Evolutionary conservation across 2,113 vertebrate genomes (phyloP).

Genomic region (Gadus macrocephalus): DNA sequence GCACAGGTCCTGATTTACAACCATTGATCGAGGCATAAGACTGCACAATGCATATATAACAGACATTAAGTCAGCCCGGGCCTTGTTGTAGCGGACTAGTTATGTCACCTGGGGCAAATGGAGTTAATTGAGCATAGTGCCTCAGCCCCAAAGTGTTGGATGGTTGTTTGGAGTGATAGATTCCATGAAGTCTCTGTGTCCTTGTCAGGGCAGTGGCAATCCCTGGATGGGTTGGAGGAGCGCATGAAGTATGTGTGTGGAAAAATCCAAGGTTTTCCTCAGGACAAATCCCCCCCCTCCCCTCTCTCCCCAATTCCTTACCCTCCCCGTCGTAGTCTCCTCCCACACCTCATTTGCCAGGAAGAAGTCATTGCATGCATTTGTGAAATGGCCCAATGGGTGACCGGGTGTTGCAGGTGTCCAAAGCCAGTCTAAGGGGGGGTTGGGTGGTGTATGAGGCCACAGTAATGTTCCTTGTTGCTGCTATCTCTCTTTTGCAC

Average conservation of each 20-base stretch:
- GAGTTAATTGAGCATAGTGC: background rate
- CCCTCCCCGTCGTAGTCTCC: too few relatives aligned
- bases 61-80: too few relatives aligned
- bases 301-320: too few relatives aligned
- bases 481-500: conserved; percentile 29
- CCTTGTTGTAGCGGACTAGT: background rate
- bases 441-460: conserved; percentile 28
- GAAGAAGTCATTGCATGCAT: background rate
- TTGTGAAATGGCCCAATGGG: conserved; percentile 17
- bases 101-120: background rate
- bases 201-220: conserved; percentile 13
- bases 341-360: too few relatives aligned
- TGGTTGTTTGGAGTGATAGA: background rate
- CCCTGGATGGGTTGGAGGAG: too few relatives aligned
- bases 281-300: too few relatives aligned
- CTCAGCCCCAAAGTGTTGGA: background rate
- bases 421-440: conserved; percentile 19
- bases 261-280: too few relatives aligned
- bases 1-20: too few relatives aligned
- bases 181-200: background rate
- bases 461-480: conserved; percentile 42
- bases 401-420: conserved; percentile 24
- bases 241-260: too few relatives aligned
- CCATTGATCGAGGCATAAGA: too few relatives aligned
- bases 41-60: too few relatives aligned